Conservation (phyloP, 2,888 invertebrate genomes). For the Melanostoma mellinum region DNA sequence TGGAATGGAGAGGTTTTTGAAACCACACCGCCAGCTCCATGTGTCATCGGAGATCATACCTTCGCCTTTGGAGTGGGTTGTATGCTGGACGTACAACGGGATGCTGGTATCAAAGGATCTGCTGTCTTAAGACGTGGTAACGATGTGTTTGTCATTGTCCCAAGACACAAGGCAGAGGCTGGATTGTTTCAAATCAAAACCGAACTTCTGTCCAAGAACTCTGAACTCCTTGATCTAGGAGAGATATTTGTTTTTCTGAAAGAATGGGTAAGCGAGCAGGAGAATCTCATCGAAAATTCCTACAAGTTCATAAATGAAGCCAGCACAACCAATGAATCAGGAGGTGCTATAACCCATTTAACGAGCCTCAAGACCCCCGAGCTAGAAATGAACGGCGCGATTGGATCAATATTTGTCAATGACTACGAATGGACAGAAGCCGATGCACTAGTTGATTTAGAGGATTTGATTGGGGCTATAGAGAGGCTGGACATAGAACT, state of each 20-base stretch:
- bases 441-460: conserved; percentile 76
- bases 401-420: conserved; percentile 77
- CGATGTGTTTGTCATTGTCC: conserved; percentile 78
- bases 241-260: conserved; percentile 77
- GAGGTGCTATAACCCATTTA: conserved; percentile 58
- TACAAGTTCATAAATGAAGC: conserved; percentile 60
- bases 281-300: conserved; percentile 75
- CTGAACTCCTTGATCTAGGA: conserved; percentile 78
- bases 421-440: conserved; percentile 76
- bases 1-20: conserved; percentile 82
- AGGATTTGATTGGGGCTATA: conserved; percentile 75
- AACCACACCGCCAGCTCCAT: conserved; percentile 78
- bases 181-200: conserved; percentile 78
- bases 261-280: conserved; percentile 77
- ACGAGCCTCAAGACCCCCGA: conserved; percentile 74
- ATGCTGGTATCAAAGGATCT: conserved; percentile 78
- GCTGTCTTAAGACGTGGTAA: conserved; percentile 75
- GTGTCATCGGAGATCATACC: conserved; percentile 76
- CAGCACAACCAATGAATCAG: background rate
- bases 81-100: conserved; percentile 79
- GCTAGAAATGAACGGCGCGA: conserved; percentile 75
- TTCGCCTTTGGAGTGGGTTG: conserved; percentile 77
- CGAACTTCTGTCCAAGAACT: conserved; percentile 77
- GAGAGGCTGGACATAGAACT: conserved; percentile 75
- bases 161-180: conserved; percentile 78